Percentiles rank a stretch among this genome's conserved stretches.
Conservation (phyloP, 2,888 invertebrate genomes). For the Parnassius orleans region DNA sequence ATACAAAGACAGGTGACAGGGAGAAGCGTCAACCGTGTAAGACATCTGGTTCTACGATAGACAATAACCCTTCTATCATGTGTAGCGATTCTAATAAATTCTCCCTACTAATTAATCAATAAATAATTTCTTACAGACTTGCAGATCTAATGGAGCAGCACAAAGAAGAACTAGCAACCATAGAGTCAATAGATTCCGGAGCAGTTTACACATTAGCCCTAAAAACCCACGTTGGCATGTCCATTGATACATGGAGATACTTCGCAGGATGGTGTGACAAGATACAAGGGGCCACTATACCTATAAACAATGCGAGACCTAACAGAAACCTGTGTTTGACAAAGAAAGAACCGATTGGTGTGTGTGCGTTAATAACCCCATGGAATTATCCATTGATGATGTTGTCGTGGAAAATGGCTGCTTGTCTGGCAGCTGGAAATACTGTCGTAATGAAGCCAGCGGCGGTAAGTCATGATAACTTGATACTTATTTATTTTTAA, state of each 20-base stretch:
- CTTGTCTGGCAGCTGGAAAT: conserved; percentile 97
- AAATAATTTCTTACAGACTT: conserved; percentile 75
- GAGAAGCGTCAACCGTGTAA: too few species aligned
- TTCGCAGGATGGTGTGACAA: conserved; percentile 99
- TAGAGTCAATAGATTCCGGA: conserved; percentile 96
- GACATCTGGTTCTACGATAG: too few species aligned
- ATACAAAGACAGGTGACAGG: too few species aligned
- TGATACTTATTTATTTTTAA: too few species aligned
- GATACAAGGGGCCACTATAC: conserved; percentile 95
- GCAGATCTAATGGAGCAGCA: conserved; percentile 97
- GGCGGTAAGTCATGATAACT: conserved; percentile 75
- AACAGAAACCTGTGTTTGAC: conserved; percentile 93
- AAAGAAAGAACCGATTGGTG: conserved; percentile 94
- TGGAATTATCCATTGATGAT: conserved; percentile 99
- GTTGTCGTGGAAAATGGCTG: conserved; percentile 99
- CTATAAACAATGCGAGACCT: conserved; percentile 94
- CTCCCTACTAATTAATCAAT: too few species aligned
- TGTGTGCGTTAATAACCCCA: conserved; percentile 95
- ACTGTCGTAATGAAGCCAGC: conserved; percentile 98
- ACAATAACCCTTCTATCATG: too few species aligned
- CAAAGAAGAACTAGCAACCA: conserved; percentile 96
- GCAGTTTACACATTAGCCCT: conserved; percentile 98
- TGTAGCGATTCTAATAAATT: too few species aligned
- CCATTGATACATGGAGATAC: conserved; percentile 97
- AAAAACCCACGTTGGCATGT: conserved; percentile 99